Evolutionary conservation across 2,113 vertebrate genomes (phyloP), one percentile per base, ranked within the genome.

Genomic region (Xiphorhynchus elegans): DNA sequence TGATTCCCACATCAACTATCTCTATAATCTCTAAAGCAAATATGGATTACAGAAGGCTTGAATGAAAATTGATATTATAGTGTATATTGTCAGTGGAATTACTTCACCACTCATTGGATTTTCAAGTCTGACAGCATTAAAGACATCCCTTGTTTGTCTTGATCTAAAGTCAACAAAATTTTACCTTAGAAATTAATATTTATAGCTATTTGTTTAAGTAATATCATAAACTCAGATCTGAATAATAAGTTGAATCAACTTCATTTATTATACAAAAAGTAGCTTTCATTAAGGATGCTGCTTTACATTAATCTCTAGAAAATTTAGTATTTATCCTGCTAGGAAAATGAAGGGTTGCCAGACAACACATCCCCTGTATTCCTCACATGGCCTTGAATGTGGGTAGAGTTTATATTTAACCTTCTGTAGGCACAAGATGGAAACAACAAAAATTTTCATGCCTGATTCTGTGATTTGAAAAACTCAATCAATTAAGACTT

Each of bases 1-100:
- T 96, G 90, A 97, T 95, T 96, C 81, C 77, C 86, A 87, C 53
- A 77, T 91, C 89, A 95, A 53, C 70, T 60, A 67, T n/a, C 72
- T 87, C 82, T 95, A 70, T 97, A 97, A 96, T 96, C 96, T 92
- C 93, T 80, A 96, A 92, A 95, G 80, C 91, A 97, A 96, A 96
- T 70, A 97, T 39, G 77, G 89, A 95, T 93, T 97, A 91, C 33
- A 73, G 28, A 33, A 88, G 94, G 58, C 68, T 87, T 77, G 58
- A 94, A 84, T 83, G 63, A 95, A 97, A 96, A 94, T 90, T 94
- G 79, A 87, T 95, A 91, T 83, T 92, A 44, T 63, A 66, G 37
- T 52, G 33, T 87, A 72, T 83, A 77, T 93, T 84, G 63, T 85
- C 89, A 87, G 63, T 52, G 40, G 73, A 97, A 93, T 28, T 87